A percentile compares a stretch with the other conserved stretches of the same genome.
These are phyloP conservation scores for Zaprionus obscuricornis DNA, from an alignment of 2,888 invertebrate genomes.

Conservation along the genomic window DNA sequence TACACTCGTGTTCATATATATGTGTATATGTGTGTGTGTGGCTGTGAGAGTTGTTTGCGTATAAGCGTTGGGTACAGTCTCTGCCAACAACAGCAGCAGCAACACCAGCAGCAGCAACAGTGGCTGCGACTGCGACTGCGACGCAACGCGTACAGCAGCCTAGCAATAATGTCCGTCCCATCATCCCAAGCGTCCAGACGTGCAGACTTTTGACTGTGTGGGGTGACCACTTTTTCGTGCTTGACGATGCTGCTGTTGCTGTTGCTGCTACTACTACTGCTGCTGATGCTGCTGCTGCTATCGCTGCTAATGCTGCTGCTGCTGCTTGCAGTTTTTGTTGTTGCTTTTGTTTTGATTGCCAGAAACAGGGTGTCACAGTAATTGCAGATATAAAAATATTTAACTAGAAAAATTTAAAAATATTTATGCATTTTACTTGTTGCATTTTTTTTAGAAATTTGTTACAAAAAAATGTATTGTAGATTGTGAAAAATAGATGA, in stretches of 20 bases:
- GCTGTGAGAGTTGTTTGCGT: conserved; percentile 49
- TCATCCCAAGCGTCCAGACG: conserved; percentile 64
- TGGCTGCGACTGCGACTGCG: conserved; percentile 39
- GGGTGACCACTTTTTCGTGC: conserved; percentile 75
- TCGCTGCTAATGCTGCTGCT: conserved; percentile 8
- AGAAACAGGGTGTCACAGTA: conserved; percentile 56
- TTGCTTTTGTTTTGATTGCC: conserved; percentile 63
- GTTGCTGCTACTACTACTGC: conserved; percentile 9
- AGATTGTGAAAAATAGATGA: too few relatives aligned
- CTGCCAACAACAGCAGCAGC: conserved; percentile 50
- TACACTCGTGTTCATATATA: not conserved
- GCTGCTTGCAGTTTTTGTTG: conserved; percentile 38
- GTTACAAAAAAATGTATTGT: too few relatives aligned
- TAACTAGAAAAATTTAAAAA: not conserved
- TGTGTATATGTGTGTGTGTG: conserved; percentile 13
- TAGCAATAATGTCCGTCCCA: conserved; percentile 68
- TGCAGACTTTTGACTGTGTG: conserved; percentile 76
- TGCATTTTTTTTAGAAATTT: too few relatives aligned
- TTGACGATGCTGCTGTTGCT: conserved; percentile 52
- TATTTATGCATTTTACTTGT: not conserved
- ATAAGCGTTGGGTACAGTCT: conserved; percentile 68
- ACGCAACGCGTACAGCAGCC: conserved; percentile 46
- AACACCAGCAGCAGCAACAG: conserved; percentile 27
- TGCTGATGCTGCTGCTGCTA: conserved; percentile 13
- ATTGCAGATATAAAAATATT: too few relatives aligned